Percentiles rank a stretch among this genome's conserved stretches.
These are phyloP conservation scores for Perodicticus potto DNA, from an alignment of 2,797 vertebrate genomes.

Conservation along the genomic window DNA sequence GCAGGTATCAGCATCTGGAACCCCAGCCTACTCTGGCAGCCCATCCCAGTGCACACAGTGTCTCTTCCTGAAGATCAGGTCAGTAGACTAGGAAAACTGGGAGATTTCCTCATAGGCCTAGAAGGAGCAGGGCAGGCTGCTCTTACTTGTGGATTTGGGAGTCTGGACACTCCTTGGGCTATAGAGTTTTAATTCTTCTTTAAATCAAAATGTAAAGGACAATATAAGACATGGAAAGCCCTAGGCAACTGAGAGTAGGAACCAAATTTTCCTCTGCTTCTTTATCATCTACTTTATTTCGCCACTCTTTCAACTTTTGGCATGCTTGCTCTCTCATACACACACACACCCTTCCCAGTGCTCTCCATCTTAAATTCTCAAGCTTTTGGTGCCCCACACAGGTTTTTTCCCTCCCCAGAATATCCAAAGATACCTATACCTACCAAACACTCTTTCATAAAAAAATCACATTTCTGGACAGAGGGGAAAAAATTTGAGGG, in stretches of 20 bases:
- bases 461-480: neutral
- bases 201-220: neutral
- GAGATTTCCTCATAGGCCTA: neutral
- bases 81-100: constrained; percentile 69
- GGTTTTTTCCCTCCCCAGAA: neutral
- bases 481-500: neutral
- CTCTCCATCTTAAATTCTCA: neutral
- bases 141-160: neutral
- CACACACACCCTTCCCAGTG: neutral
- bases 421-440: neutral
- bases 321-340: neutral
- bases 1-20: constrained; percentile 86
- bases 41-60: constrained; percentile 88
- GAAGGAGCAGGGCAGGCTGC: neutral
- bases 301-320: neutral
- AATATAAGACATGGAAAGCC: neutral
- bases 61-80: constrained; percentile 85
- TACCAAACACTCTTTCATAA: neutral
- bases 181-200: neutral
- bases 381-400: neutral
- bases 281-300: neutral
- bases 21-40: constrained; percentile 88
- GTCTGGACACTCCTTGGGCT: neutral
- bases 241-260: neutral
- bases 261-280: neutral